Conservation (phyloP, 2,113 vertebrate species). For the Antechinus flavipes region DNA sequence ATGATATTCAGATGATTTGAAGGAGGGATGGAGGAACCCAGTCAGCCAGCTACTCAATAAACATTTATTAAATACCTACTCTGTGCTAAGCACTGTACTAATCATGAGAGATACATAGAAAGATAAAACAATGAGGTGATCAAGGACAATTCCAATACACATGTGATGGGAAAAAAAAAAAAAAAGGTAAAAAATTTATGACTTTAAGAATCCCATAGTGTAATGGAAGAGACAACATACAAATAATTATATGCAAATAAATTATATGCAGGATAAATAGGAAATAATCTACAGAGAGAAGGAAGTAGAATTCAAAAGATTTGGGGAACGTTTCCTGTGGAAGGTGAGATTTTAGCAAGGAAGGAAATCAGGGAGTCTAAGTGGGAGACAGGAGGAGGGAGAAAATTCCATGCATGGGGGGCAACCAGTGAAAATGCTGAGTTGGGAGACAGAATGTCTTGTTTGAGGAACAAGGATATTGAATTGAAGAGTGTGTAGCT, state of each 20-base stretch:
- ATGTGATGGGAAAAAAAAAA: too few relatives aligned
- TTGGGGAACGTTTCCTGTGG: neutral
- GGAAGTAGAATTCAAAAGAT: neutral
- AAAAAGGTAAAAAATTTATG: neutral
- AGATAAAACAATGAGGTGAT: neutral
- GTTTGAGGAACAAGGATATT: neutral
- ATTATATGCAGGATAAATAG: too few relatives aligned
- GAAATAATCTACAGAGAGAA: too few relatives aligned
- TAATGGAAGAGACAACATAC: too few relatives aligned
- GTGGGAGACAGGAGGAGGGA: neutral
- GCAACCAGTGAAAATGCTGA: neutral
- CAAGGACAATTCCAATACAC: too few relatives aligned
- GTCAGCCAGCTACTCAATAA: neutral
- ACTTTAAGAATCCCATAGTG: too few relatives aligned
- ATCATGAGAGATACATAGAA: neutral
- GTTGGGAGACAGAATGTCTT: neutral
- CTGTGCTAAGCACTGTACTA: neutral
- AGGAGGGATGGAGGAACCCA: fast-evolving
- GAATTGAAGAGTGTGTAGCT: neutral
- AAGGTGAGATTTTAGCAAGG: neutral
- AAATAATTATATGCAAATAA: too few relatives aligned
- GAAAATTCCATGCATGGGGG: neutral
- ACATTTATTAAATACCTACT: neutral
- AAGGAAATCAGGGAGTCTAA: neutral
- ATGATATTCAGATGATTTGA: neutral